Conservation (phyloP, 2,888 invertebrate genomes). For the Cheilosia scutellata region DNA sequence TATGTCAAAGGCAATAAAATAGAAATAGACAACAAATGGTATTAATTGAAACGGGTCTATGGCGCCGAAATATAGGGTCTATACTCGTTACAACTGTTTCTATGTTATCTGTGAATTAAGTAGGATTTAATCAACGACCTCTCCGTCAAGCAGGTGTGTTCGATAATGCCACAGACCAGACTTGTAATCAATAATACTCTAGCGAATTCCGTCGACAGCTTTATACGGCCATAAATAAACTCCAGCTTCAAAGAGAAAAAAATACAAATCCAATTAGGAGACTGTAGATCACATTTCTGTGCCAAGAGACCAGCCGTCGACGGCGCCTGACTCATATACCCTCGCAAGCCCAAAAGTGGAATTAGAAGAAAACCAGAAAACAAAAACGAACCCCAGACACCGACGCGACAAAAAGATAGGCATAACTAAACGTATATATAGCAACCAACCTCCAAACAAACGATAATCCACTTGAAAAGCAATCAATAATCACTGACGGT, state of each 20-base stretch:
- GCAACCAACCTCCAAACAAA: constrained; percentile 30
- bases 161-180: constrained; percentile 42
- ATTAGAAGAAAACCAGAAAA: constrained; percentile 1
- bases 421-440: constrained; percentile 8
- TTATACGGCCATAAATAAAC: constrained; percentile 62
- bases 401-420: constrained; percentile 57
- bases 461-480: constrained; percentile 67
- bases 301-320: constrained; percentile 50
- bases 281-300: constrained; percentile 63
- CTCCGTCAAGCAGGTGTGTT: constrained; percentile 52
- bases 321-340: constrained; percentile 71
- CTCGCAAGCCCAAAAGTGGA: constrained; percentile 46
- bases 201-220: constrained; percentile 67
- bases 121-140: constrained; percentile 45
- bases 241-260: constrained; percentile 21
- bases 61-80: background rate
- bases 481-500: constrained; percentile 64
- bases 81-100: constrained; percentile 2
- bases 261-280: constrained; percentile 63
- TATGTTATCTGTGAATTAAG: constrained; percentile 30
- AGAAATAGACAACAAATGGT: constrained; percentile 45
- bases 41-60: constrained; percentile 55
- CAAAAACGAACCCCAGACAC: constrained; percentile 39
- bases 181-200: constrained; percentile 61
- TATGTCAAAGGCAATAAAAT: constrained; percentile 26